phyloP scores from a whole-genome alignment of 37 sponge, comb jelly and placozoan genomes.

The Ephydatia muelleri region DNA sequence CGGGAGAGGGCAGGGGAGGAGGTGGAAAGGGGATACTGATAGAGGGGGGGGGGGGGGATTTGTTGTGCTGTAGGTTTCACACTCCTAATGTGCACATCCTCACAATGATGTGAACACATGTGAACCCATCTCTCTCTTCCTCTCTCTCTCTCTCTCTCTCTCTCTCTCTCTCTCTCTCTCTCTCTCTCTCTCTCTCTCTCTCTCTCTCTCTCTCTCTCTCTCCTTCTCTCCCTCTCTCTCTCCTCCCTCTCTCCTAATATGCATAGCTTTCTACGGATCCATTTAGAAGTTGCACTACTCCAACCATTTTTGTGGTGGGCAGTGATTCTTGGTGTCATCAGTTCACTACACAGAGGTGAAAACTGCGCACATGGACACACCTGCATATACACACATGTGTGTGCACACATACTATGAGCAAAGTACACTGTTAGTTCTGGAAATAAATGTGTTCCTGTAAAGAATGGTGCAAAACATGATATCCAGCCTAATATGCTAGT shows the following conservation, averaged over 20 bases:
- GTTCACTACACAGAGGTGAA: slow-evolving; percentile 59
- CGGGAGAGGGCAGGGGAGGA: too few relatives aligned
- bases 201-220: slow-evolving; percentile 3
- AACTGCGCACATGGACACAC: too few relatives aligned
- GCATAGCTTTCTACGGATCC: slow-evolving; percentile 46
- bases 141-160: slow-evolving; percentile 35
- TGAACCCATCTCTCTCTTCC: neutral
- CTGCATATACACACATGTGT: too few relatives aligned
- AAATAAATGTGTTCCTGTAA: too few relatives aligned
- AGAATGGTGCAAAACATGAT: too few relatives aligned
- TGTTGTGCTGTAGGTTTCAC: too few relatives aligned
- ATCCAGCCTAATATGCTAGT: too few relatives aligned
- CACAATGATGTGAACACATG: slow-evolving; percentile 1
- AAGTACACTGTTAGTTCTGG: too few relatives aligned
- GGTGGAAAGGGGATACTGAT: too few relatives aligned
- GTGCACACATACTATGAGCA: too few relatives aligned
- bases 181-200: slow-evolving; percentile 3
- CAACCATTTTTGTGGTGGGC: slow-evolving; percentile 58
- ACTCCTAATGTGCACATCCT: too few relatives aligned
- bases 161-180: slow-evolving; percentile 26
- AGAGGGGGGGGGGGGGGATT: too few relatives aligned
- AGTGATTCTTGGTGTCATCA: slow-evolving; percentile 15
- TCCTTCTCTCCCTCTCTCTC: neutral
- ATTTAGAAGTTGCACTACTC: slow-evolving; percentile 45
- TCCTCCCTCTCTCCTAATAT: neutral